Evolutionary conservation across 2,113 vertebrate genomes (phyloP).

Genomic region (Otis tarda): DNA sequence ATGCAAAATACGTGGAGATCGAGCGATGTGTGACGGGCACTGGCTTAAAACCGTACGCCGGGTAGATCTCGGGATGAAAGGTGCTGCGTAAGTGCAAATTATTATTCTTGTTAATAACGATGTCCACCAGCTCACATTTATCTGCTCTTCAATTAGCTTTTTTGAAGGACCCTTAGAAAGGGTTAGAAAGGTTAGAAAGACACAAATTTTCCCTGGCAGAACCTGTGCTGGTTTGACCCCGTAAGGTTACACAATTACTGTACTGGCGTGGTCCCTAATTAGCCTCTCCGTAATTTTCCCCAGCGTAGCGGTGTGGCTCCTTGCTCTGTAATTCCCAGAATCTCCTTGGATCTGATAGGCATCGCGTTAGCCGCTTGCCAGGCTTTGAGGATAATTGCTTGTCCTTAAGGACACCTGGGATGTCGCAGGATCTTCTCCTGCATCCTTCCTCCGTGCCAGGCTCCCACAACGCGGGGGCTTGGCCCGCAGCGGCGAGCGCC

Average conservation of each 20-base stretch:
- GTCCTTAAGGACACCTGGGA: neutral
- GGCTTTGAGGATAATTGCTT: neutral
- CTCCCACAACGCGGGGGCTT: neutral
- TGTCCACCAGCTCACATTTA: slow-evolving; percentile 35
- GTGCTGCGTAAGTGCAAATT: slow-evolving; percentile 19
- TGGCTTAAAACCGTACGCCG: neutral
- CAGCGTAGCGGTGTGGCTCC: neutral
- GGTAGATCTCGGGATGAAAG: slow-evolving; percentile 4
- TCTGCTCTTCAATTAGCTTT: slow-evolving; percentile 62
- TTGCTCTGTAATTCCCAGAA: slow-evolving; percentile 47
- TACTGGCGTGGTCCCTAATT: slow-evolving; percentile 46
- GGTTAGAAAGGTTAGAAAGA: slow-evolving; percentile 14
- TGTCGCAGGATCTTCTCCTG: neutral
- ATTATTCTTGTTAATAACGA: slow-evolving; percentile 27
- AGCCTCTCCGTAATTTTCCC: slow-evolving; percentile 48
- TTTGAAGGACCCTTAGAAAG: slow-evolving; percentile 42
- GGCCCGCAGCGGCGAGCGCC: rapidly evolving
- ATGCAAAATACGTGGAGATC: neutral
- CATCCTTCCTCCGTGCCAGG: neutral
- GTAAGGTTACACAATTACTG: slow-evolving; percentile 50
- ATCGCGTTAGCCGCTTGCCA: neutral
- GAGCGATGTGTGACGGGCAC: neutral
- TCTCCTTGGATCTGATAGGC: slow-evolving; percentile 27
- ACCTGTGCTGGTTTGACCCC: slow-evolving; percentile 52
- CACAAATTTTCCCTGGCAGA: slow-evolving; percentile 52